Percentiles rank a stretch among this genome's conserved stretches.
phyloP scores from a whole-genome alignment of 2,797 vertebrate species.

The Hafferia zeledoni region DNA sequence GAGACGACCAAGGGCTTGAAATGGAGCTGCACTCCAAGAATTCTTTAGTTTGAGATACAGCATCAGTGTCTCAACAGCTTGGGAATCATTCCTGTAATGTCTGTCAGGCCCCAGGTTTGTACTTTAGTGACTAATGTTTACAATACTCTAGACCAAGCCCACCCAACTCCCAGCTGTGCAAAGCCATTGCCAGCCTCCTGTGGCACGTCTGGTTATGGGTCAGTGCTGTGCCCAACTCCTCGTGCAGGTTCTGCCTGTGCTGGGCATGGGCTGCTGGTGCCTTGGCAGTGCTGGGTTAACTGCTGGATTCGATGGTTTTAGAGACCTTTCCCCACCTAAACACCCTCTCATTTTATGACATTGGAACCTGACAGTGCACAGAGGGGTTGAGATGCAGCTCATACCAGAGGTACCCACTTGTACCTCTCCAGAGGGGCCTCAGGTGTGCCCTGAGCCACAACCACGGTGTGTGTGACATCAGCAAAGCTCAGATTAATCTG shows the following conservation, averaged over 20 bases:
- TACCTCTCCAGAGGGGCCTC: background rate
- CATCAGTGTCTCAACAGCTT: background rate
- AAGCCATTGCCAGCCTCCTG: background rate
- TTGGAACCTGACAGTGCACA: background rate
- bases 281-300: background rate
- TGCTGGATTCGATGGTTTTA: accelerated
- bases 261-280: background rate
- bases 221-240: background rate
- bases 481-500: accelerated
- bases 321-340: background rate
- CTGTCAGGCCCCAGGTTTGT: background rate
- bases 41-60: background rate
- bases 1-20: background rate
- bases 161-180: background rate
- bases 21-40: background rate
- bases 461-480: accelerated
- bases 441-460: background rate
- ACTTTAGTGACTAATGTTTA: background rate
- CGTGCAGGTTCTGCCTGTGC: background rate
- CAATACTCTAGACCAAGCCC: background rate
- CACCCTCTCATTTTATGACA: background rate
- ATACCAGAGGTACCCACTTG: background rate
- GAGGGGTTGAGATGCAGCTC: background rate
- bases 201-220: background rate
- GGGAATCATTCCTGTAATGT: background rate